Evolutionary conservation across 2,888 invertebrate species (phyloP), one percentile per base, ranked within the genome.

Genomic region (Synanthedon tipuliformis): DNA sequence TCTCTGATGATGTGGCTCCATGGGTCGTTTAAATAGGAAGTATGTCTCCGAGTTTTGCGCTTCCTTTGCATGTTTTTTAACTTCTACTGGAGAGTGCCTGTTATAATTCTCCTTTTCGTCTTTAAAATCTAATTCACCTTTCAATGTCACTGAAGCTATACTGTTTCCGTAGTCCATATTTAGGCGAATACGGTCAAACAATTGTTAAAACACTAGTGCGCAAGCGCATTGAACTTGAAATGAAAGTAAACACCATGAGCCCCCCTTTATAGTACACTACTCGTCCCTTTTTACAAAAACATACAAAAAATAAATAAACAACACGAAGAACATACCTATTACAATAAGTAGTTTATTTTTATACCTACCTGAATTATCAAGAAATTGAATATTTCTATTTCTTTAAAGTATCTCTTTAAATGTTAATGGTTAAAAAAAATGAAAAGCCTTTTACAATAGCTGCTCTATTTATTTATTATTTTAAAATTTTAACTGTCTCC

Each of bases 241-340:
- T 34, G 34, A 34, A 34, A 34, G 10, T 34, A n/a, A 15, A 7
- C 5, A 7, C 16, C 62, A 54, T 66, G 70, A 68, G 64, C 81
- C 80, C 81, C 83, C 83, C 34, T 34, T 34, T 3, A 18, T 18
- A 34, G 8, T 10, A n/a, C 34, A 79, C 81, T 71, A 71, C 75
- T 75, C 80, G 81, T 78, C 78, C 81, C 81, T 85, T 84, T 79
- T 81, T 71, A 84, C 78, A 86, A 86, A 85, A 85, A 84, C 81
- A 5, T 74, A 75, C 73, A 85, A 85, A 84, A 81, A 34, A n/a
- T n/a, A n/a, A n/a, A n/a, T n/a, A n/a, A n/a, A n/a, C n/a, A n/a
- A n/a, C 16, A 16, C 16, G 16, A 16, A 16, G 16, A 2, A 16
- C 16, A 16, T 16, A 16, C 16, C 16, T 16, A 16, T 16, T 2